phyloP scores from a whole-genome alignment of 2,888 invertebrate genomes.

The Dichetophora obliterata region DNA sequence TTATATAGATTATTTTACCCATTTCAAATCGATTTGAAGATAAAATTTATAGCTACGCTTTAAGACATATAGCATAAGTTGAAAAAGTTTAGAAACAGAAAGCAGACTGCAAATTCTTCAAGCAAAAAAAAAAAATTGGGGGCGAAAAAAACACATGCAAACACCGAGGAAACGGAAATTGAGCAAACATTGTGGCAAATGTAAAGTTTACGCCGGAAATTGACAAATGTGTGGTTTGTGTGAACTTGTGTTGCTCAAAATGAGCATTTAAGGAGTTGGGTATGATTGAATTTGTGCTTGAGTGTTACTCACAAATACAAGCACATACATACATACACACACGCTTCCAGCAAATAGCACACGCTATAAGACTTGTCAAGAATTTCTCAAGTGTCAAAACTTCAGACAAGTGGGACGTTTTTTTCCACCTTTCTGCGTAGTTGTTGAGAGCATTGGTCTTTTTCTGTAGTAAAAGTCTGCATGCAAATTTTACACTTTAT shows the following conservation, averaged over 20 bases:
- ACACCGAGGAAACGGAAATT: not conserved
- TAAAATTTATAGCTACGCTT: not conserved
- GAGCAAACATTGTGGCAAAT: constrained; percentile 5
- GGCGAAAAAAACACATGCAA: not conserved
- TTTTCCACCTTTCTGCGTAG: not conserved
- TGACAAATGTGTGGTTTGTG: constrained; percentile 14
- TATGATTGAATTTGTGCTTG: not conserved
- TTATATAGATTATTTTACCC: constrained; percentile 3
- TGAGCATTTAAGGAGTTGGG: not conserved
- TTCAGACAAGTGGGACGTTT: not conserved
- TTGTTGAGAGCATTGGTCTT: no score
- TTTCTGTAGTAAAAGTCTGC: no score
- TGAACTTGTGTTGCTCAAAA: not conserved
- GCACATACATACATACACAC: not conserved
- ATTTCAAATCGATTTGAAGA: not conserved
- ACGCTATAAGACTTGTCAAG: not conserved
- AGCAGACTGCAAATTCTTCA: no score
- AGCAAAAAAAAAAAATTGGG: not conserved
- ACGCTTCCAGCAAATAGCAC: not conserved
- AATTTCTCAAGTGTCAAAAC: constrained; percentile 2
- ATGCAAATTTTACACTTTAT: no score
- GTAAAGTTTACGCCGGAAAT: constrained; percentile 16
- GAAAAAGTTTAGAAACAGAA: not conserved
- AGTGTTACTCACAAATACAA: not conserved
- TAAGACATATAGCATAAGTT: not conserved